Percentiles rank a stretch among this genome's conserved stretches.
phyloP scores from a whole-genome alignment of 2,888 invertebrate species.

The Xylota sylvarum region DNA sequence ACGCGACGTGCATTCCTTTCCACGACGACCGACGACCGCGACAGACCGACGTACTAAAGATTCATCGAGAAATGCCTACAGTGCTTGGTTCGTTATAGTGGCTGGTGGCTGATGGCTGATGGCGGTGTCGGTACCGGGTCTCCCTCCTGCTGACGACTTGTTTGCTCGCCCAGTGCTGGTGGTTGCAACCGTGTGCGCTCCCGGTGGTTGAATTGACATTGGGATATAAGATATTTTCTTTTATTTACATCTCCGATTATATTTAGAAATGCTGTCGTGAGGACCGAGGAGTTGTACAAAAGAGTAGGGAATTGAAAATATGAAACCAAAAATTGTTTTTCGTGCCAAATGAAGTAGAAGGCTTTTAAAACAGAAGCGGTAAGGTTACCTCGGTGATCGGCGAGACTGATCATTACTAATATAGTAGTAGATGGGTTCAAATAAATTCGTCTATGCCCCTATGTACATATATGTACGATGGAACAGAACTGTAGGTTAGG shows the following conservation, averaged over 20 bases:
- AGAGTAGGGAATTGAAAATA: background rate
- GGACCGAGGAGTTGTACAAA: constrained; percentile 15
- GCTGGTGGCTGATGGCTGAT: background rate
- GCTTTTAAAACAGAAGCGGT: too few species aligned
- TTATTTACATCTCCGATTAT: constrained; percentile 66
- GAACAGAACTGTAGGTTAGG: too few species aligned
- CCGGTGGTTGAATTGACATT: constrained; percentile 76
- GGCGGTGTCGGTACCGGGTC: constrained; percentile 29
- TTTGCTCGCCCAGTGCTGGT: constrained; percentile 62
- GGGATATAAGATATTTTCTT: constrained; percentile 56
- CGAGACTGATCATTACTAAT: too few species aligned
- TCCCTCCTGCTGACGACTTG: constrained; percentile 74
- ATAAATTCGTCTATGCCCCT: too few species aligned
- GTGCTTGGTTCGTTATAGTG: constrained; percentile 19
- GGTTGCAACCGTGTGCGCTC: constrained; percentile 67
- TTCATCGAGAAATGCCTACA: constrained; percentile 55
- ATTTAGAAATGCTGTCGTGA: constrained; percentile 51
- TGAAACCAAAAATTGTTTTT: background rate
- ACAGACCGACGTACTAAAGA: constrained; percentile 34
- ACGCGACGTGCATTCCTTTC: constrained; percentile 72
- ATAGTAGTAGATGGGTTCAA: too few species aligned
- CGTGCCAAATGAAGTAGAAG: too few species aligned
- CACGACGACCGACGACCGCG: constrained; percentile 4
- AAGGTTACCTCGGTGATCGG: too few species aligned
- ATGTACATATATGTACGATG: too few species aligned